Conservation (phyloP, 2,888 invertebrate genomes). For the Diarsia brunnea region DNA sequence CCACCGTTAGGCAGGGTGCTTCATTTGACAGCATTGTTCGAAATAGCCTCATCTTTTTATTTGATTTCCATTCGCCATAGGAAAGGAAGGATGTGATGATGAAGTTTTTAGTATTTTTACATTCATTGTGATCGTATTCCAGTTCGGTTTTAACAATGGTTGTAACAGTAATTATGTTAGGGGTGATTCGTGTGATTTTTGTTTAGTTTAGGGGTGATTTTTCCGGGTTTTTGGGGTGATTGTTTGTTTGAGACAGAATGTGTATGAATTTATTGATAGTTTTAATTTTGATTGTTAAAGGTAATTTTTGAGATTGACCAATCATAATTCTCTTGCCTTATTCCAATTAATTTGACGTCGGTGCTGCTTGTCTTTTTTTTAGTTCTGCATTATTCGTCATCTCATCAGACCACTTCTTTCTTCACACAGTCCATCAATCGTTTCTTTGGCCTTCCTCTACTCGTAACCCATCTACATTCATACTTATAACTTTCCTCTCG, state of each 20-base stretch:
- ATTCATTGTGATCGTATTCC: conserved; percentile 39
- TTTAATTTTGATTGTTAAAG: not conserved
- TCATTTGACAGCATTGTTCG: conserved; percentile 73
- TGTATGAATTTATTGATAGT: not conserved
- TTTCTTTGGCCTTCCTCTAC: too few species aligned
- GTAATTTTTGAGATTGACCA: not conserved
- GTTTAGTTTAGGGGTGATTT: not conserved
- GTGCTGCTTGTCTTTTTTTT: too few species aligned
- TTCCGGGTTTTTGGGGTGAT: not conserved
- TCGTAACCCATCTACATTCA: too few species aligned
- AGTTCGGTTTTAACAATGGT: conserved; percentile 28
- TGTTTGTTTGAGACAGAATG: not conserved
- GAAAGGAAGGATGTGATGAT: conserved; percentile 7
- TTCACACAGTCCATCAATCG: too few species aligned
- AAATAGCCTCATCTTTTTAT: conserved; percentile 64
- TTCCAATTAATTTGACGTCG: too few species aligned
- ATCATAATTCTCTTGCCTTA: too few species aligned
- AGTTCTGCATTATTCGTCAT: too few species aligned
- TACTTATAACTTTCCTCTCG: too few species aligned
- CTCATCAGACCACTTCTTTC: too few species aligned
- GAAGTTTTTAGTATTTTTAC: conserved; percentile 37
- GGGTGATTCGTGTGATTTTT: not conserved
- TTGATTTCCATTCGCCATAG: conserved; percentile 56
- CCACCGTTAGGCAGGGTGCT: conserved; percentile 48
- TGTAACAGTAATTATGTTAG: conserved; percentile 18